phyloP scores from a whole-genome alignment of 1,140 invertebrate species.

The Aphidius ervi region DNA sequence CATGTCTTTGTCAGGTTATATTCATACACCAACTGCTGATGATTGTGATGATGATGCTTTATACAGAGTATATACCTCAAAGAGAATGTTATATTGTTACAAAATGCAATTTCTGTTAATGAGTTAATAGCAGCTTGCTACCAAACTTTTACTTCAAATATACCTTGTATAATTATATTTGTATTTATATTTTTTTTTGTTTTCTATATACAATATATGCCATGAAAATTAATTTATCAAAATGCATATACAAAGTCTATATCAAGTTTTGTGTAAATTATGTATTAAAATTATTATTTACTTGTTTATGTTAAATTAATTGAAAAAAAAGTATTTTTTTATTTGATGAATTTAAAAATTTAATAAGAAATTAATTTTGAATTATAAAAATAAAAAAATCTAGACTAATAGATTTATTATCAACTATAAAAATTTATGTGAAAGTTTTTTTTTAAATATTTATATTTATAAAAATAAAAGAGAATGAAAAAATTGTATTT shows the following conservation, averaged over 20 bases:
- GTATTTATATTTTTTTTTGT: too few relatives aligned
- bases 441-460: slow-evolving; percentile 23
- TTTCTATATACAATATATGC: neutral
- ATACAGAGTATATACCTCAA: slow-evolving; percentile 32
- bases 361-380: neutral
- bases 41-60: neutral
- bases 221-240: too few relatives aligned
- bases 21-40: neutral
- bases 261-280: too few relatives aligned
- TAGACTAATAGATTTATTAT: slow-evolving; percentile 49
- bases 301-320: too few relatives aligned
- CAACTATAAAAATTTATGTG: slow-evolving; percentile 43
- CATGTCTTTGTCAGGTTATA: neutral
- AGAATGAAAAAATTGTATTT: slow-evolving; percentile 9
- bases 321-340: too few relatives aligned
- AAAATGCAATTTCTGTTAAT: slow-evolving; percentile 45
- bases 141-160: slow-evolving; percentile 10
- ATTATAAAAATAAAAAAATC: slow-evolving; percentile 29
- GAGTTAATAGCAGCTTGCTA: slow-evolving; percentile 49
- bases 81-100: slow-evolving; percentile 51
- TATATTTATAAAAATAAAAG: slow-evolving; percentile 23
- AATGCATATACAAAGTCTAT: too few relatives aligned
- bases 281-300: too few relatives aligned
- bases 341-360: too few relatives aligned
- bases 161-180: too few relatives aligned